Conservation (phyloP, 2,888 invertebrate genomes). For the Norana najaformis region DNA sequence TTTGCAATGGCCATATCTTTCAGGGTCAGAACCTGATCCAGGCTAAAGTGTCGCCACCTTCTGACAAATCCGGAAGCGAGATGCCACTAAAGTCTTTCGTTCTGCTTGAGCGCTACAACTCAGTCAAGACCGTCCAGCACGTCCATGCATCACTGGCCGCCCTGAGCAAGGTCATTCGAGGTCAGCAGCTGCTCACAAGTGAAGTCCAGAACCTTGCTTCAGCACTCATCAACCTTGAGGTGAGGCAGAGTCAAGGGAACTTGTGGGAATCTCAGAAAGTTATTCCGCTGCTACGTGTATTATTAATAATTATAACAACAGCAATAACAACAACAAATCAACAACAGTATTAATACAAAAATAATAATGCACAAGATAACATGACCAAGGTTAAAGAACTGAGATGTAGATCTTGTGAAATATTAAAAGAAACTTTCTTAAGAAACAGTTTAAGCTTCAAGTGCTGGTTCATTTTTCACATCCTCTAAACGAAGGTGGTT, state of each 20-base stretch:
- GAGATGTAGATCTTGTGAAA: too few relatives aligned
- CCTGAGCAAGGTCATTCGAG: constrained; percentile 70
- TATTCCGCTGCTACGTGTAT: constrained; percentile 10
- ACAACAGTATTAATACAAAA: too few relatives aligned
- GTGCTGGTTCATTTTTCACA: too few relatives aligned
- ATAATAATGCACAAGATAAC: too few relatives aligned
- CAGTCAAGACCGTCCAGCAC: constrained; percentile 68
- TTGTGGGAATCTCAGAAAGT: background rate
- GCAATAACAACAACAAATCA: too few relatives aligned
- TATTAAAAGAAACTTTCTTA: too few relatives aligned
- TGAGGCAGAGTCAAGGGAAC: constrained; percentile 50
- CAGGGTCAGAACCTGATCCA: constrained; percentile 60
- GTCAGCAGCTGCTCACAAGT: constrained; percentile 66
- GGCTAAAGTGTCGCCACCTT: constrained; percentile 56
- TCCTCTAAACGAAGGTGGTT: too few relatives aligned
- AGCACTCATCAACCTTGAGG: constrained; percentile 67
- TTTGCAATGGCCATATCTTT: constrained; percentile 31
- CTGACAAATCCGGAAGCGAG: constrained; percentile 55
- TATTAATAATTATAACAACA: too few relatives aligned
- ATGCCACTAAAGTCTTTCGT: constrained; percentile 70
- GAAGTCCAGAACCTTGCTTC: constrained; percentile 65
- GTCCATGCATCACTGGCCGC: constrained; percentile 70
- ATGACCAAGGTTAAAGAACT: too few relatives aligned
- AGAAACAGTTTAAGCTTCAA: too few relatives aligned
- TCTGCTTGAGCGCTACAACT: constrained; percentile 69